Evolutionary conservation across 2,888 invertebrate species (phyloP).

Genomic region (Oligia latruncula): DNA sequence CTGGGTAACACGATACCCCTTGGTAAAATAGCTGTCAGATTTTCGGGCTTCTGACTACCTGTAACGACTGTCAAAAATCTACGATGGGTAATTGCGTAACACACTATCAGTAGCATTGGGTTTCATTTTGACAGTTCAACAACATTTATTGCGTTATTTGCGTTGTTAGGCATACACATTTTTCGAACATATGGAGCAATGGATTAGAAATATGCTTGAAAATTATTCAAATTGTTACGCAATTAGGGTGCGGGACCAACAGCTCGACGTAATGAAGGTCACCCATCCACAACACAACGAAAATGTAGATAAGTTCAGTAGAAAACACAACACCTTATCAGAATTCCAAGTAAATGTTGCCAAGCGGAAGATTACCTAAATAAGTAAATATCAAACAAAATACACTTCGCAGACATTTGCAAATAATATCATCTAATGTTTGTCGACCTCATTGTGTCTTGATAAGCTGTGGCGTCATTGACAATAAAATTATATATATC

Average conservation of each 20-base stretch:
- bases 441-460: not conserved
- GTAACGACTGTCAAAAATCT: not conserved
- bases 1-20: not conserved
- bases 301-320: not conserved
- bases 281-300: not conserved
- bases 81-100: not conserved
- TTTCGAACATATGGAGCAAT: too few species aligned
- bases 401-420: conserved; percentile 5
- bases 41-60: not conserved
- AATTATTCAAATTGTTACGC: too few species aligned
- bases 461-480: not conserved
- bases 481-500: not conserved
- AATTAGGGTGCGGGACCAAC: not conserved
- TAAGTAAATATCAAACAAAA: not conserved
- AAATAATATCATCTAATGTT: conserved; percentile 2
- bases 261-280: not conserved
- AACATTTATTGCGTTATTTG: too few species aligned
- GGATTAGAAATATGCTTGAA: too few species aligned
- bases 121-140: too few species aligned
- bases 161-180: too few species aligned
- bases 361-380: not conserved
- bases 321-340: not conserved
- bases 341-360: not conserved
- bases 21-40: not conserved
- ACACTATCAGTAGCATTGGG: too few species aligned